Percentiles rank a stretch among this genome's conserved stretches.
Conservation (phyloP, 2,888 invertebrate genomes). For the Xestia c-nigrum region DNA sequence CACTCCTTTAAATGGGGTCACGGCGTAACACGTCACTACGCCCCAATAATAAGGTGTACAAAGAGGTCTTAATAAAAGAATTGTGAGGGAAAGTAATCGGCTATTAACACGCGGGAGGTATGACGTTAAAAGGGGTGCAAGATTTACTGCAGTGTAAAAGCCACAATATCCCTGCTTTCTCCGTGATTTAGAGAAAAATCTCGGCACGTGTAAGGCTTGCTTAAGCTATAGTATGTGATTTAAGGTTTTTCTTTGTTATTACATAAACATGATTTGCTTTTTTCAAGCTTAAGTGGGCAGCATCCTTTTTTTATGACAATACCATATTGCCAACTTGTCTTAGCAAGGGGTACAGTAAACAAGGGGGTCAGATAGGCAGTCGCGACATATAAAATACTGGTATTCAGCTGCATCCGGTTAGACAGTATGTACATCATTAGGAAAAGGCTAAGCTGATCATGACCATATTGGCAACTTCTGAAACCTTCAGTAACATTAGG, state of each 20-base stretch:
- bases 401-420: no score
- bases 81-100: slow-evolving; percentile 32
- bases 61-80: slow-evolving; percentile 53
- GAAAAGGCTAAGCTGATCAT: no score
- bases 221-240: neutral
- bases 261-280: neutral
- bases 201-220: neutral
- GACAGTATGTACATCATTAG: no score
- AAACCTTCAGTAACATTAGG: neutral
- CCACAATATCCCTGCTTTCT: neutral
- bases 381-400: no score
- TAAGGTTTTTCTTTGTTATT: neutral
- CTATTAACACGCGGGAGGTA: slow-evolving; percentile 22
- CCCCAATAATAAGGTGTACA: slow-evolving; percentile 48
- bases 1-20: slow-evolving; percentile 60
- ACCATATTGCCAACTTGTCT: neutral
- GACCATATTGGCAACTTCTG: neutral
- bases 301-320: no score
- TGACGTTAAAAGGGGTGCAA: slow-evolving; percentile 4
- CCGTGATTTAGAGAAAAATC: neutral
- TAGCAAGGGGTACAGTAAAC: no score
- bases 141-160: slow-evolving; percentile 34
- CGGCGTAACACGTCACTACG: slow-evolving; percentile 46
- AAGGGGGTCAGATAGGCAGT: no score
- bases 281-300: neutral